These are phyloP conservation scores for Cheilosia grossa DNA, from an alignment of 2,888 invertebrate species.

Conservation along the genomic window DNA sequence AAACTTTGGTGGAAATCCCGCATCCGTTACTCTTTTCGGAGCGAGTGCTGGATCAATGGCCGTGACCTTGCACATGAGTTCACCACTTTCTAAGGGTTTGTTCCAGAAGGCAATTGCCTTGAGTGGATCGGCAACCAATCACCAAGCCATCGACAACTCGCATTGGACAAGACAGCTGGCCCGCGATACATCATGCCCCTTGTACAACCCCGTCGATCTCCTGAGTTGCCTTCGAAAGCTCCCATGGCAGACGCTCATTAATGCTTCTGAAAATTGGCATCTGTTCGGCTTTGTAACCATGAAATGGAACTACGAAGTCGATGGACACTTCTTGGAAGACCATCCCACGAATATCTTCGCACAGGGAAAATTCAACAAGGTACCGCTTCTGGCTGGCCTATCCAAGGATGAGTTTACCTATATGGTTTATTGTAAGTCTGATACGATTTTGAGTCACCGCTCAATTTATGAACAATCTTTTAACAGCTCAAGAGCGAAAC, in stretches of 20 bases:
- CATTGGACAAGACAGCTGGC: conserved; percentile 86
- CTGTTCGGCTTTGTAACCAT: conserved; percentile 77
- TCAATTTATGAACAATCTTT: not conserved
- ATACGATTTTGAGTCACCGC: not conserved
- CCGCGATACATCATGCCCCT: conserved; percentile 85
- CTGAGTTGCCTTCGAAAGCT: conserved; percentile 84
- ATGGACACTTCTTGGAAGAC: conserved; percentile 85
- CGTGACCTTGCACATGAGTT: conserved; percentile 84
- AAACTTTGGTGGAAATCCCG: conserved; percentile 87
- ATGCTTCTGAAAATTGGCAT: conserved; percentile 77
- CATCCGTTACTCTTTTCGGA: conserved; percentile 86
- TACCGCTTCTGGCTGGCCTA: conserved; percentile 86
- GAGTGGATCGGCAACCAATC: conserved; percentile 86
- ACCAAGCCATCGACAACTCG: conserved; percentile 83
- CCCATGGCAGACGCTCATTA: conserved; percentile 77
- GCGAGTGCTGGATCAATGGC: conserved; percentile 84
- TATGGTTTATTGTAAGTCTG: conserved; percentile 79
- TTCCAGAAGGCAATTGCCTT: conserved; percentile 88
- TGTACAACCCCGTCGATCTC: conserved; percentile 84
- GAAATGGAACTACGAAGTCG: conserved; percentile 84
- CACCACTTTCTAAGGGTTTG: conserved; percentile 86
- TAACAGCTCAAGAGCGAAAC: conserved; percentile 76
- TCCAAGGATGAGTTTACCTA: conserved; percentile 85
- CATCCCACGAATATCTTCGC: conserved; percentile 85
- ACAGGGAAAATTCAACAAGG: conserved; percentile 84